Evolutionary conservation across 2,113 vertebrate species (phyloP).

Genomic region (Regulus satrapa): DNA sequence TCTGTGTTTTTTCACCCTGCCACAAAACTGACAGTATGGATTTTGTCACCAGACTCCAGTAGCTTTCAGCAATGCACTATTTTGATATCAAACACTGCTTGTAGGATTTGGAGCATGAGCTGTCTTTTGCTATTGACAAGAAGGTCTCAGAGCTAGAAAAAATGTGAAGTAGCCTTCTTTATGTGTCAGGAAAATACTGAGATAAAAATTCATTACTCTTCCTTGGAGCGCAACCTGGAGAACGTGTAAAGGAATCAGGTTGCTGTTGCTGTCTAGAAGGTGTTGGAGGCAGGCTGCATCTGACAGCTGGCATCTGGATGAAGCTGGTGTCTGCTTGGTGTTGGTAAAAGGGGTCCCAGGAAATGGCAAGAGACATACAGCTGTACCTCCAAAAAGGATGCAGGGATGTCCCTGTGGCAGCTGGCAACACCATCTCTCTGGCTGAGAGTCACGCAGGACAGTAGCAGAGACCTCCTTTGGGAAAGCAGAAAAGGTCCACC

Average conservation of each 20-base stretch:
- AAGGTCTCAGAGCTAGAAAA: not conserved
- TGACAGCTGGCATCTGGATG: not conserved
- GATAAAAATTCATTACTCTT: not conserved
- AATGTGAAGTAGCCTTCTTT: rapidly evolving
- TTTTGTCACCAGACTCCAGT: not conserved
- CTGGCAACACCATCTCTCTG: not conserved
- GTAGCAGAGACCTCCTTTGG: not conserved
- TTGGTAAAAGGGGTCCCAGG: not conserved
- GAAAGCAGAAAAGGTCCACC: not conserved
- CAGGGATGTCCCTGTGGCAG: not conserved
- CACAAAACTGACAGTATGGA: not conserved
- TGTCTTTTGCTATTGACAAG: not conserved
- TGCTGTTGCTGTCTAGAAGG: not conserved
- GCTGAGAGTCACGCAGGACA: not conserved
- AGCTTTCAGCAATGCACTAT: not conserved
- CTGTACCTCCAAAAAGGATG: not conserved
- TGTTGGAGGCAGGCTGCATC: not conserved
- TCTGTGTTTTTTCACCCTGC: not conserved
- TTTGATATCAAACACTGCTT: not conserved
- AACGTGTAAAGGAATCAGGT: not conserved
- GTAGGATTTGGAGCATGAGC: rapidly evolving
- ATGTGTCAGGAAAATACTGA: not conserved
- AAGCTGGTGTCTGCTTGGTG: not conserved
- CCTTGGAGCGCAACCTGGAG: not conserved
- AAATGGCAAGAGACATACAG: not conserved